phyloP scores from a whole-genome alignment of 2,113 vertebrate species.

The Clarias batrachus region DNA sequence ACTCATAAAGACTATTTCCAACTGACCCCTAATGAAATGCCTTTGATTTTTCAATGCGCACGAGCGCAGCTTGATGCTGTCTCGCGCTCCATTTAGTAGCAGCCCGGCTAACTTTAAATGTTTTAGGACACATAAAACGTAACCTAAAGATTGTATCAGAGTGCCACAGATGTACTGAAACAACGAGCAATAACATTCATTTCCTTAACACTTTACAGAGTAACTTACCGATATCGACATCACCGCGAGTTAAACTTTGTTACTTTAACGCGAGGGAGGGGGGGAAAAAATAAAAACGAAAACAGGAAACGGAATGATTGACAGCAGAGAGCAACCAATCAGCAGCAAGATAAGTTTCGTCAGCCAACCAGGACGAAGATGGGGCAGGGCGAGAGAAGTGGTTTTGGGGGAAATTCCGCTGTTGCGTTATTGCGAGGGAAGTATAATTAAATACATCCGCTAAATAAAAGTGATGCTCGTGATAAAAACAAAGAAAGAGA shows the following conservation, averaged over 20 bases:
- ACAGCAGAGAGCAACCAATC: constrained; percentile 58
- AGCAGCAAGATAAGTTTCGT: not conserved
- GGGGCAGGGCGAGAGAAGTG: constrained; percentile 36
- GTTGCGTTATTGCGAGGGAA: constrained; percentile 9
- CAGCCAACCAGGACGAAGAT: rapidly evolving
- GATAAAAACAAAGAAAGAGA: not conserved
- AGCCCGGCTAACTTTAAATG: not conserved
- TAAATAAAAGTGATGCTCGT: not conserved
- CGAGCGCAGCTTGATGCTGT: not conserved
- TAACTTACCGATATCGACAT: constrained; percentile 44
- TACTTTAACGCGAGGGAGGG: not conserved
- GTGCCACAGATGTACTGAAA: not conserved
- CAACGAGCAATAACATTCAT: not conserved
- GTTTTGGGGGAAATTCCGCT: constrained; percentile 68
- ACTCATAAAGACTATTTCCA: no score
- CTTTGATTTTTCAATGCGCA: not conserved
- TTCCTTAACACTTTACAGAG: not conserved
- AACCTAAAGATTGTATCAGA: not conserved
- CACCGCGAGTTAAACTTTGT: constrained; percentile 21
- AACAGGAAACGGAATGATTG: constrained; percentile 62
- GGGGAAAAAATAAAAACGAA: constrained; percentile 40
- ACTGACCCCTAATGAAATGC: not conserved
- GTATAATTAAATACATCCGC: constrained; percentile 1
- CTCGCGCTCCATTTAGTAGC: not conserved
- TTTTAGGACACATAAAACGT: not conserved